Conservation (phyloP, 2,113 vertebrate species). For the Tragelaphus scriptus region DNA sequence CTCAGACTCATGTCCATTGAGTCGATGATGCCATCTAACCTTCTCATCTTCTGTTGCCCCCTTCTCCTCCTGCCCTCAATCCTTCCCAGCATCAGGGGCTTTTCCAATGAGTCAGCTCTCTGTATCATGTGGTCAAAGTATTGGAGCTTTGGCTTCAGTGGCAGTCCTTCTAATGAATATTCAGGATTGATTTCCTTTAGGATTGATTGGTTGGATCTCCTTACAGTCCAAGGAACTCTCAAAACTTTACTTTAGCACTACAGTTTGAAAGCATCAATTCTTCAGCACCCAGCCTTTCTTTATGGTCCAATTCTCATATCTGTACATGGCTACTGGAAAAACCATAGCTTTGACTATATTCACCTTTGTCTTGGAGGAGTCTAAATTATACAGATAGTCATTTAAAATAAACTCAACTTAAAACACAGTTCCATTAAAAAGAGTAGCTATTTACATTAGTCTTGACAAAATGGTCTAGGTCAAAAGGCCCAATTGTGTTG, state of each 20-base stretch:
- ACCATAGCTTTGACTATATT: not conserved
- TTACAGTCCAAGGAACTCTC: not conserved
- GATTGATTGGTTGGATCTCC: not conserved
- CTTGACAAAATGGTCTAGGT: not conserved
- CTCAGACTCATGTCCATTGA: not conserved
- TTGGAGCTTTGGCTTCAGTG: not conserved
- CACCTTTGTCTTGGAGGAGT: not conserved
- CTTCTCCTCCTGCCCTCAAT: not conserved
- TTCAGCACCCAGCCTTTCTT: not conserved
- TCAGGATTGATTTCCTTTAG: not conserved
- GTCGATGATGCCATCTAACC: not conserved
- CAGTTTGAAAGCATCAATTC: not conserved
- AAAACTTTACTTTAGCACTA: not conserved
- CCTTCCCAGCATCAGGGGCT: not conserved
- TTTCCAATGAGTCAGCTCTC: not conserved
- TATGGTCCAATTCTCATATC: not conserved
- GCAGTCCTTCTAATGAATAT: not conserved
- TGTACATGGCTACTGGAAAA: not conserved
- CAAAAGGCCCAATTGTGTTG: not conserved
- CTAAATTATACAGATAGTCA: not conserved
- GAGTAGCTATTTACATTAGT: not conserved
- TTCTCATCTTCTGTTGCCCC: not conserved
- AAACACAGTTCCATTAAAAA: not conserved
- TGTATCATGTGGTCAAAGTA: not conserved
- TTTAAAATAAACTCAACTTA: conserved; percentile 38